A percentile compares a stretch with the other conserved stretches of the same genome.
These are phyloP conservation scores for Salvator merianae DNA, from an alignment of 2,113 vertebrate species.

Conservation along the genomic window DNA sequence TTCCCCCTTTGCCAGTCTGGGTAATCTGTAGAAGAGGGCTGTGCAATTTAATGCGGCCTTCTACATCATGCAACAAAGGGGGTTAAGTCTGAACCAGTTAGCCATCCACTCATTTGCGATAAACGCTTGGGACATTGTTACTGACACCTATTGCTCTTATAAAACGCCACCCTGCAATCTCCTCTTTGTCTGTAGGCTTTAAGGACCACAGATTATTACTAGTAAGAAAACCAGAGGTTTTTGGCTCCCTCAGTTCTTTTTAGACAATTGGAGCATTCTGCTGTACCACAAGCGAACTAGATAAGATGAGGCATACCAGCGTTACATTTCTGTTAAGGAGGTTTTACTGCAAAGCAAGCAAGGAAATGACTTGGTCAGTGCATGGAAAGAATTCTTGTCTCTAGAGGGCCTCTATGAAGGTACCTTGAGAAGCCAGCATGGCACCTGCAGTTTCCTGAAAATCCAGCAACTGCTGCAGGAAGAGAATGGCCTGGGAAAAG, in stretches of 20 bases:
- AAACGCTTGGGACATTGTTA: neutral
- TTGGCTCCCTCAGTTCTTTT: neutral
- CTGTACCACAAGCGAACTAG: neutral
- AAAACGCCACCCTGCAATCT: neutral
- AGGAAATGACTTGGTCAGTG: neutral
- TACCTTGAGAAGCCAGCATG: constrained; percentile 98
- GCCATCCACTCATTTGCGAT: neutral
- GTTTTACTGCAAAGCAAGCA: constrained; percentile 26
- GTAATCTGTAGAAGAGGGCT: too few relatives aligned
- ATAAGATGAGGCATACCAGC: constrained; percentile 29
- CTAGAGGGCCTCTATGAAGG: constrained; percentile 9
- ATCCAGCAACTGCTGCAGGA: constrained; percentile 95
- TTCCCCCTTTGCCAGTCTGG: too few relatives aligned
- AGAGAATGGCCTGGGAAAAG: constrained; percentile 89
- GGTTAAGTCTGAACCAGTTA: neutral
- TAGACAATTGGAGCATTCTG: neutral
- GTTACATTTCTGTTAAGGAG: neutral
- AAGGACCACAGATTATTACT: neutral
- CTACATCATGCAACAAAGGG: too few relatives aligned
- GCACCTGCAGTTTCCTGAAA: constrained; percentile 97
- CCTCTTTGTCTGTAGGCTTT: neutral
- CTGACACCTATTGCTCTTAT: neutral
- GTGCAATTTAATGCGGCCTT: too few relatives aligned
- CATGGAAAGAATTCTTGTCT: constrained; percentile 21
- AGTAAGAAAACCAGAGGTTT: neutral